These are phyloP conservation scores for Antheraea assamensis DNA, from an alignment of 2,888 invertebrate genomes.

Conservation along the genomic window DNA sequence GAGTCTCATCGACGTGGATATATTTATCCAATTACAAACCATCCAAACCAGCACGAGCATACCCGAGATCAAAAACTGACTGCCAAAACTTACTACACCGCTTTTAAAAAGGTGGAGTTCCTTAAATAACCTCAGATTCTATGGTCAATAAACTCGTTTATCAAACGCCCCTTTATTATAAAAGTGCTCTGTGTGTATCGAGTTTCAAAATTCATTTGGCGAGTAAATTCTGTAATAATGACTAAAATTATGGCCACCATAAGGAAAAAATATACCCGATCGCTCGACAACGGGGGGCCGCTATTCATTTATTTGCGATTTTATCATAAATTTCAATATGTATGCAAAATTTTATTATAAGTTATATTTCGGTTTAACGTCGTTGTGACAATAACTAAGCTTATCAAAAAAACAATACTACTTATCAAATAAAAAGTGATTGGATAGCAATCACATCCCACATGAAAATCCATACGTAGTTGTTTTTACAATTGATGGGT, in stretches of 20 bases:
- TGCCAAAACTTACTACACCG: not conserved
- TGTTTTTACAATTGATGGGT: too few species aligned
- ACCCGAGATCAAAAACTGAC: not conserved
- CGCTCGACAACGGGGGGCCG: not conserved
- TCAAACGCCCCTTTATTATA: slow-evolving; percentile 22
- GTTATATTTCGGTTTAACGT: not conserved
- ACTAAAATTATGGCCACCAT: slow-evolving; percentile 15
- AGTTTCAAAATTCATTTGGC: slow-evolving; percentile 1
- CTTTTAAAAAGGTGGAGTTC: not conserved
- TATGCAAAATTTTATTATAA: not conserved
- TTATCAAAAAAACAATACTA: not conserved
- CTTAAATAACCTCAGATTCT: slow-evolving; percentile 11
- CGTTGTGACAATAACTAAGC: not conserved
- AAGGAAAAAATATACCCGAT: not conserved
- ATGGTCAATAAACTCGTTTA: slow-evolving; percentile 36
- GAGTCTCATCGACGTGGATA: not conserved
- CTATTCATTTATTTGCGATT: not conserved
- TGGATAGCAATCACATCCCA: too few species aligned
- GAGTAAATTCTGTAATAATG: slow-evolving; percentile 25
- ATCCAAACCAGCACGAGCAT: not conserved
- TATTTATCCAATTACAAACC: not conserved
- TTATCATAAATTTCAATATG: slow-evolving; percentile 1
- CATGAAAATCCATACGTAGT: too few species aligned
- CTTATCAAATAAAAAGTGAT: too few species aligned
- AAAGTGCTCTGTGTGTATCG: not conserved